Percentiles rank a stretch among this genome's conserved stretches.
Evolutionary conservation across 2,888 invertebrate genomes (phyloP).

Genomic region (Panopea generosa): DNA sequence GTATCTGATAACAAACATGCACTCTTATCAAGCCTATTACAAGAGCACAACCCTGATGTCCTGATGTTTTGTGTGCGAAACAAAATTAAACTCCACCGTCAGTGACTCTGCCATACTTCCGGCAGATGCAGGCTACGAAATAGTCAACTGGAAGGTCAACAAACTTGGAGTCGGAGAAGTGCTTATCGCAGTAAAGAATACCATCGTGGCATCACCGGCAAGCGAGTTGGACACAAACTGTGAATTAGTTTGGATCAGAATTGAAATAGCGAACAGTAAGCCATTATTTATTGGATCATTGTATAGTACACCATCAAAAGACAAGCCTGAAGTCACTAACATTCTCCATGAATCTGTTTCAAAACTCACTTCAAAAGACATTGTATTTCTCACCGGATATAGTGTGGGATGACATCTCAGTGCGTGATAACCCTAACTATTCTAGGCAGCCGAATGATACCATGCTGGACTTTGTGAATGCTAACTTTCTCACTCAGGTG

Average conservation of each 20-base stretch:
- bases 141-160: constrained; percentile 20
- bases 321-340: constrained; percentile 3
- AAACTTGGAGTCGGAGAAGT: constrained; percentile 25
- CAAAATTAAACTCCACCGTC: constrained; percentile 12
- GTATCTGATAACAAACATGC: constrained; percentile 33
- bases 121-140: constrained; percentile 5
- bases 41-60: constrained; percentile 22
- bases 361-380: too few relatives aligned
- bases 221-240: constrained; percentile 7
- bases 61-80: constrained; percentile 8
- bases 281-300: constrained; percentile 20
- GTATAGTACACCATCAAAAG: constrained; percentile 15
- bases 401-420: too few relatives aligned
- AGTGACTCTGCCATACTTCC: constrained; percentile 14
- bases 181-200: constrained; percentile 19
- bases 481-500: too few relatives aligned
- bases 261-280: constrained; percentile 2
- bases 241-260: constrained; percentile 13
- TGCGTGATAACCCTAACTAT: too few relatives aligned
- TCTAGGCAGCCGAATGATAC: too few relatives aligned
- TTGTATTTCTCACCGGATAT: too few relatives aligned
- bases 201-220: constrained; percentile 17
- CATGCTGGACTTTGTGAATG: too few relatives aligned
- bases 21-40: constrained; percentile 9
- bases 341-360: too few relatives aligned